Conservation (phyloP, 2,113 vertebrate genomes). For the Oenanthe oenanthe region DNA sequence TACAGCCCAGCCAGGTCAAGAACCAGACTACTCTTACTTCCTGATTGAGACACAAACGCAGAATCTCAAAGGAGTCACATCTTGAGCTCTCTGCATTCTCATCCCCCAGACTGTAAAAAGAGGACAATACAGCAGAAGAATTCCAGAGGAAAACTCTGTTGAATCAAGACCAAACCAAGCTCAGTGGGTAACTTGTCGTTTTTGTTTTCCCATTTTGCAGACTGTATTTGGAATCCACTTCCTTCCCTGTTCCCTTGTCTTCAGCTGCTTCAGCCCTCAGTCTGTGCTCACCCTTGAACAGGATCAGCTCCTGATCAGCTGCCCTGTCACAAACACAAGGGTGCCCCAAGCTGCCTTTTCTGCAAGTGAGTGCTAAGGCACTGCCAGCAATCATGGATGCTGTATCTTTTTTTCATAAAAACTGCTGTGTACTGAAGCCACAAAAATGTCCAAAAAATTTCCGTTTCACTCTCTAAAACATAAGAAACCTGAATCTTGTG, state of each 20-base stretch:
- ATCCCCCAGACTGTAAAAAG: neutral
- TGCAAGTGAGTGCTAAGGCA: neutral
- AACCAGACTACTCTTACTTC: neutral
- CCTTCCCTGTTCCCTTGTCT: neutral
- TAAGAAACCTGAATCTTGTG: neutral
- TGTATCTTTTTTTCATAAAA: neutral
- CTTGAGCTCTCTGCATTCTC: neutral
- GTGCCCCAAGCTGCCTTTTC: neutral
- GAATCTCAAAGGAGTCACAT: neutral
- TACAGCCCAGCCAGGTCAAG: neutral
- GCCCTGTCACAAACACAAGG: neutral
- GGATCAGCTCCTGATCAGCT: neutral
- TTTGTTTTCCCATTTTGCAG: neutral
- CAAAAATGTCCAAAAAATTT: neutral
- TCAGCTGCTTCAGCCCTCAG: neutral
- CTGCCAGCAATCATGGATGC: neutral
- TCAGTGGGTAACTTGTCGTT: neutral
- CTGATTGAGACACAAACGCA: neutral
- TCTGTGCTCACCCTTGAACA: neutral
- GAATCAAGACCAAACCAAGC: neutral
- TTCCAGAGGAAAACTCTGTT: neutral
- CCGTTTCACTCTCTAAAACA: neutral
- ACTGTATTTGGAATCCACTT: neutral
- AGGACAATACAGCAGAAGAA: neutral
- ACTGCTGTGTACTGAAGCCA: neutral